phyloP scores from a whole-genome alignment of 2,888 invertebrate genomes.

The Holacanthella duospinosa region DNA sequence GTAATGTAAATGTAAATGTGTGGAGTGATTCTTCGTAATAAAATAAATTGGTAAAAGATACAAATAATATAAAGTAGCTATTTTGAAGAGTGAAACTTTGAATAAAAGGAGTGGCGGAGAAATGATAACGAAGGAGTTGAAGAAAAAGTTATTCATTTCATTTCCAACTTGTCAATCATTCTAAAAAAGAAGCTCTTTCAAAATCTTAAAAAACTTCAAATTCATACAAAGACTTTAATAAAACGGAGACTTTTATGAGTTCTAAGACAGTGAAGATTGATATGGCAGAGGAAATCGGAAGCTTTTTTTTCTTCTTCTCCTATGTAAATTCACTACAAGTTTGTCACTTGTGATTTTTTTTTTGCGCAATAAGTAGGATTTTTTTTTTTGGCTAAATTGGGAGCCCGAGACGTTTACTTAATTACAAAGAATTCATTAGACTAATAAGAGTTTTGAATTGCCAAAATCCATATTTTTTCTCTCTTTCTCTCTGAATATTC shows the following conservation, averaged over 20 bases:
- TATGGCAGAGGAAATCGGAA: too few relatives aligned
- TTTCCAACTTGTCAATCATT: constrained; percentile 4
- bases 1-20: neutral
- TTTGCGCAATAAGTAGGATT: too few relatives aligned
- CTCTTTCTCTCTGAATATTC: constrained; percentile 1
- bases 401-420: too few relatives aligned
- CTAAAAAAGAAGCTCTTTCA: neutral
- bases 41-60: neutral
- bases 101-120: neutral
- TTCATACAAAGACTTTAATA: neutral
- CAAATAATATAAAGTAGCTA: neutral
- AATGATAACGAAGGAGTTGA: neutral
- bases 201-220: neutral
- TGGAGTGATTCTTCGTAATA: too few relatives aligned
- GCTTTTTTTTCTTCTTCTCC: too few relatives aligned
- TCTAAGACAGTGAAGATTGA: neutral
- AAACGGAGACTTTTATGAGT: neutral
- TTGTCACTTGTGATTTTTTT: too few relatives aligned
- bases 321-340: too few relatives aligned
- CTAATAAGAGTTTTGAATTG: too few relatives aligned
- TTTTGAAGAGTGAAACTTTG: too few relatives aligned
- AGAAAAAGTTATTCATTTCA: neutral
- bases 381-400: too few relatives aligned
- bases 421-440: too few relatives aligned
- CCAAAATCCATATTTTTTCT: too few relatives aligned